Evolutionary conservation across 2,888 invertebrate genomes (phyloP).

Genomic region (Drosophila fungiperda): DNA sequence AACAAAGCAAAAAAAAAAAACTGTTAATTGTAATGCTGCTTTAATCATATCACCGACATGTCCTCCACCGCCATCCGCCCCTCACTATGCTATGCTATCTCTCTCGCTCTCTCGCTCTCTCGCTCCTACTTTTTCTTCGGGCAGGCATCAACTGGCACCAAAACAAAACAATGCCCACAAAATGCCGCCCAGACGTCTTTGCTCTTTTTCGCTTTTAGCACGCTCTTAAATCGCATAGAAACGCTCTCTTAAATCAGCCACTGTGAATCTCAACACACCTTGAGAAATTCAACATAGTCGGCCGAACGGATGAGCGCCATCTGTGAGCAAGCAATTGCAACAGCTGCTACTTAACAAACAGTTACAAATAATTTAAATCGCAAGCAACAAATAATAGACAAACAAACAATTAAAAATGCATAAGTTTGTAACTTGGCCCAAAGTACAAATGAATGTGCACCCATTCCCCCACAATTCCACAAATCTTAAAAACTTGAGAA

Average conservation of each 20-base stretch:
- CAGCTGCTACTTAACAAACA: constrained; percentile 26
- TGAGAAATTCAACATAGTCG: constrained; percentile 15
- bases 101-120: background rate
- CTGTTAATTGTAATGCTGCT: background rate
- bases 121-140: background rate
- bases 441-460: background rate
- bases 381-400: background rate
- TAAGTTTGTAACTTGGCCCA: background rate
- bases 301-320: constrained; percentile 28
- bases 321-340: constrained; percentile 14
- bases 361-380: constrained; percentile 17
- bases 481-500: background rate
- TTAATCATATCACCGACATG: background rate
- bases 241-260: constrained; percentile 6
- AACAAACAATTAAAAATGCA: background rate
- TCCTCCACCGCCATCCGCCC: background rate
- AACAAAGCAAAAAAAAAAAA: too few relatives aligned
- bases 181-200: constrained; percentile 21
- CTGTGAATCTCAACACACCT: constrained; percentile 12
- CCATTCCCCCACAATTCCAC: background rate
- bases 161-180: constrained; percentile 32
- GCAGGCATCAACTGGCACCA: constrained; percentile 20
- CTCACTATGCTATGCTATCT: background rate
- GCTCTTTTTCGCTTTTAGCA: background rate
- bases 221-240: constrained; percentile 11